Evolutionary conservation across 2,113 vertebrate genomes (phyloP).

Genomic region (Myotis brandtii): DNA sequence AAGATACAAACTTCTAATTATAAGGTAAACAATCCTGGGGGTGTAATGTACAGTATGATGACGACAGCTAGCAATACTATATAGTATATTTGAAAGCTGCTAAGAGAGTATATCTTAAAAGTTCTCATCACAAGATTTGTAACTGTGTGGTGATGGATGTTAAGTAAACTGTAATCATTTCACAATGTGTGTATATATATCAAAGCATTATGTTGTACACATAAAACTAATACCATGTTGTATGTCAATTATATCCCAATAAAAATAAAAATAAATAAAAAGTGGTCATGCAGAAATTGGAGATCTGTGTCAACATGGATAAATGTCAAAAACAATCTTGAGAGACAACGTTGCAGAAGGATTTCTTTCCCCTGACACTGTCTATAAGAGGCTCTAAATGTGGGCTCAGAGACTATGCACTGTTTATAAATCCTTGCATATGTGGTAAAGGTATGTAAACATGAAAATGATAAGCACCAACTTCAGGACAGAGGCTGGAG

Average conservation of each 20-base stretch:
- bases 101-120: not conserved
- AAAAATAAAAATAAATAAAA: not conserved
- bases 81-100: not conserved
- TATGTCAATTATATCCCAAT: not conserved
- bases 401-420: accelerated
- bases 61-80: not conserved
- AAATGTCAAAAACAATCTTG: not conserved
- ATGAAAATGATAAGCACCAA: not conserved
- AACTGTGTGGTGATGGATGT: not conserved
- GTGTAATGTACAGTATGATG: not conserved
- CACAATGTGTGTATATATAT: not conserved
- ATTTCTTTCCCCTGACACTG: not conserved
- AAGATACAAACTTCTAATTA: not conserved
- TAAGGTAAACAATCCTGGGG: not conserved
- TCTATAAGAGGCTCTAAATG: not conserved
- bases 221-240: not conserved
- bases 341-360: not conserved
- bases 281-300: not conserved
- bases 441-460: not conserved
- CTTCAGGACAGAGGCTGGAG: not conserved
- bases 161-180: not conserved
- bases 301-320: not conserved
- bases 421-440: no score
- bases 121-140: not conserved
- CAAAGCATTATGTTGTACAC: not conserved